Percentiles rank a stretch among this genome's conserved stretches.
These are phyloP conservation scores for Helicoverpa zea DNA, from an alignment of 1,140 invertebrate genomes.

Conservation along the genomic window DNA sequence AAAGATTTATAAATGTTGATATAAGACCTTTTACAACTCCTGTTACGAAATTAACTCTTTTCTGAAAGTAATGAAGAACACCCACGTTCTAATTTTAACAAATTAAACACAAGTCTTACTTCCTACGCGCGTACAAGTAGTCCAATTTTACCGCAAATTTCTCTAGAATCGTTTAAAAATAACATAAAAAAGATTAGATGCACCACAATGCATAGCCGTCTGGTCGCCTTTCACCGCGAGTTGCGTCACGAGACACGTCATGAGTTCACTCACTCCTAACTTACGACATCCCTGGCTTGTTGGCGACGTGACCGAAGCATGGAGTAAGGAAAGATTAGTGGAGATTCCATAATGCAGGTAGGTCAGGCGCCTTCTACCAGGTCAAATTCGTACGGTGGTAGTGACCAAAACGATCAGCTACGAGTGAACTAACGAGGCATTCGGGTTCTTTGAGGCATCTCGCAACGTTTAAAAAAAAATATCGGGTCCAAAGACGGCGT, in stretches of 20 bases:
- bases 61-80: neutral
- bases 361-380: too few relatives aligned
- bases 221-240: constrained; percentile 54
- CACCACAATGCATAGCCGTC: constrained; percentile 42
- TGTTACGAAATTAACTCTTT: neutral
- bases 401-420: too few relatives aligned
- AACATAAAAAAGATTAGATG: constrained; percentile 22
- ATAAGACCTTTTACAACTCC: neutral
- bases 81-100: neutral
- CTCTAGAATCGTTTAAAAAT: neutral
- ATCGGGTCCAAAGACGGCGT: too few relatives aligned
- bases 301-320: constrained; percentile 20
- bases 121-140: neutral
- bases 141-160: constrained; percentile 1
- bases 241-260: constrained; percentile 48
- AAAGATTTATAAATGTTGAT: neutral
- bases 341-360: too few relatives aligned
- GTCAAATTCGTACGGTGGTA: too few relatives aligned
- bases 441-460: too few relatives aligned
- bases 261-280: constrained; percentile 57
- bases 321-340: too few relatives aligned
- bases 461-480: too few relatives aligned
- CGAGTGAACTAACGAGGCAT: too few relatives aligned
- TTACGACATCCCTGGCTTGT: constrained; percentile 50
- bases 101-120: neutral